phyloP scores from a whole-genome alignment of 2,888 invertebrate genomes.

The Himalopsyche tibetana region DNA sequence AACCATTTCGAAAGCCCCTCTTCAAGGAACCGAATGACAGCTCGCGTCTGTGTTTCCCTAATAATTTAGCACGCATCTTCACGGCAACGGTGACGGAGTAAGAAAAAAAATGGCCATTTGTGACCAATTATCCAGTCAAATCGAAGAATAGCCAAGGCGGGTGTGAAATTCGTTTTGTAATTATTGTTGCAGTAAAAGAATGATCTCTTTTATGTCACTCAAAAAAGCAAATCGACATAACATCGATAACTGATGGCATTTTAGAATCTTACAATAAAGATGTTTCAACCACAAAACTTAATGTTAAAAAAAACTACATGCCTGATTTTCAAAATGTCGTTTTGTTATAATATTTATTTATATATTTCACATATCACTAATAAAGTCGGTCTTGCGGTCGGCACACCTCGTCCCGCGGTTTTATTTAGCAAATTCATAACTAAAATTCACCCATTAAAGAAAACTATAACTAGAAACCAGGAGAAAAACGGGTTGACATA shows the following conservation, averaged over 20 bases:
- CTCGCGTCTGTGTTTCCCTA: slow-evolving; percentile 41
- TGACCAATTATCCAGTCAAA: slow-evolving; percentile 43
- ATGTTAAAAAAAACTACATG: too few relatives aligned
- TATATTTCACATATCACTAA: too few relatives aligned
- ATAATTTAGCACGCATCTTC: slow-evolving; percentile 43
- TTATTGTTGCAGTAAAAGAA: slow-evolving; percentile 4
- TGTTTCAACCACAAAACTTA: too few relatives aligned
- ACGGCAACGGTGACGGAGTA: not conserved
- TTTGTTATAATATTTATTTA: too few relatives aligned
- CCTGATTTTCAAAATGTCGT: too few relatives aligned
- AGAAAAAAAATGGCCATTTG: slow-evolving; percentile 28
- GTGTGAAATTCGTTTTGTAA: slow-evolving; percentile 18
- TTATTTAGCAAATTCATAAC: too few relatives aligned
- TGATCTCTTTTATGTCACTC: not conserved
- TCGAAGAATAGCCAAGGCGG: not conserved
- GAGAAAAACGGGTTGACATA: too few relatives aligned
- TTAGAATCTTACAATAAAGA: too few relatives aligned
- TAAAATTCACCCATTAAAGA: too few relatives aligned
- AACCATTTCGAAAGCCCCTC: not conserved
- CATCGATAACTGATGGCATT: not conserved
- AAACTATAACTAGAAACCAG: too few relatives aligned
- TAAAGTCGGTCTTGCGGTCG: too few relatives aligned
- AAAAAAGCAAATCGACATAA: not conserved
- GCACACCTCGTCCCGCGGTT: too few relatives aligned
- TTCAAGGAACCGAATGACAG: slow-evolving; percentile 23